Conservation (phyloP, 2,888 invertebrate genomes). For the Pyrrhia umbra region DNA sequence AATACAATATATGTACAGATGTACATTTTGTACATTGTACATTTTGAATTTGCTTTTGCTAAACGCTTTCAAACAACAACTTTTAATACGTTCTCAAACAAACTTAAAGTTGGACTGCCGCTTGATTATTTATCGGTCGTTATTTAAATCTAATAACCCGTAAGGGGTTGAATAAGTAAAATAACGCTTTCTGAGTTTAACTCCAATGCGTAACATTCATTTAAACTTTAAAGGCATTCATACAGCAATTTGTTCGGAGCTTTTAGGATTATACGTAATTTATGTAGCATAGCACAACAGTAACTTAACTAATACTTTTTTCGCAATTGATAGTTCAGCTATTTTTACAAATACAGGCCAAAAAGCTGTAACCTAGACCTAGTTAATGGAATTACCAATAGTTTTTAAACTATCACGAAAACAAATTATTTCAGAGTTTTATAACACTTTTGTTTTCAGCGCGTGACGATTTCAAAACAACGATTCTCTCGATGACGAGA, state of each 20-base stretch:
- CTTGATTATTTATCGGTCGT: slow-evolving; percentile 60
- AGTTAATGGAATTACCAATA: too few relatives aligned
- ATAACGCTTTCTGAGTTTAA: slow-evolving; percentile 36
- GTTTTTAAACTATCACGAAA: too few relatives aligned
- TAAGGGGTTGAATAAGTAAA: slow-evolving; percentile 57
- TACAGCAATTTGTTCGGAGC: too few relatives aligned
- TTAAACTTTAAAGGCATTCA: slow-evolving; percentile 22
- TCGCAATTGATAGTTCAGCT: neutral
- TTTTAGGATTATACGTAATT: neutral
- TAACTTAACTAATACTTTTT: too few relatives aligned
- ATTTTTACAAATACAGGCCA: too few relatives aligned
- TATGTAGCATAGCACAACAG: too few relatives aligned
- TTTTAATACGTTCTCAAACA: slow-evolving; percentile 54
- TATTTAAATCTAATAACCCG: slow-evolving; percentile 60
- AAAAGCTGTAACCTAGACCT: too few relatives aligned
- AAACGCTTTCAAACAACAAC: slow-evolving; percentile 54
- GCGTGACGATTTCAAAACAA: too few relatives aligned
- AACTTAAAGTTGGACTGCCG: slow-evolving; percentile 51
- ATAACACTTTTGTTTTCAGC: too few relatives aligned
- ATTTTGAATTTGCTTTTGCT: slow-evolving; percentile 34
- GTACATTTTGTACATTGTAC: slow-evolving; percentile 17
- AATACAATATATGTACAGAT: slow-evolving; percentile 28
- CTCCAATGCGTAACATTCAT: slow-evolving; percentile 34
- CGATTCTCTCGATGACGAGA: neutral
- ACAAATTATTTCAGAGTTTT: too few relatives aligned